Evolutionary conservation across 2,113 vertebrate species (phyloP).

Genomic region (Galbula dea): DNA sequence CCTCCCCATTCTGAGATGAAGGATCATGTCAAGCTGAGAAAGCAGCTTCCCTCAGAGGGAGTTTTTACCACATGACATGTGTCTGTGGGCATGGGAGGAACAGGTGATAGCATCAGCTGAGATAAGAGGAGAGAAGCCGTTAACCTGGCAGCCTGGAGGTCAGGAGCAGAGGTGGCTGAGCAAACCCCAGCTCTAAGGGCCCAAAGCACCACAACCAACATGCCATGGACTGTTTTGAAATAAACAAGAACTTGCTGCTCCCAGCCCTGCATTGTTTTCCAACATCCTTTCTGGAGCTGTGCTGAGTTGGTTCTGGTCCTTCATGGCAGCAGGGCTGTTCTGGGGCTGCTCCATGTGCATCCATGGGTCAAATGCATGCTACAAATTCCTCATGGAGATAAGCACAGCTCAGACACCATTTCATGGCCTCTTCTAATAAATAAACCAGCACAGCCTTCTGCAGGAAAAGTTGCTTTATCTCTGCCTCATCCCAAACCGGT

Average conservation of each 20-base stretch:
- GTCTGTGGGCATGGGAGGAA: not conserved
- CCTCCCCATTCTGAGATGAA: not conserved
- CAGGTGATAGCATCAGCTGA: conserved; percentile 31
- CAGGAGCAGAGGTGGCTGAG: not conserved
- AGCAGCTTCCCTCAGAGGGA: not conserved
- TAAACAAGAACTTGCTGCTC: fast-evolving
- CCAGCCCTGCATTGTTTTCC: not conserved
- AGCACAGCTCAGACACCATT: not conserved
- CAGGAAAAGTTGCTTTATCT: not conserved
- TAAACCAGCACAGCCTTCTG: not conserved
- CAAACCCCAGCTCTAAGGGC: not conserved
- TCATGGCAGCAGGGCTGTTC: not conserved
- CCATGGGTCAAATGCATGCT: not conserved
- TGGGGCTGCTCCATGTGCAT: not conserved
- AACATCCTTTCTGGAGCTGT: not conserved
- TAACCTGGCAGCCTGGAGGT: not conserved
- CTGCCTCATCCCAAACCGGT: not conserved
- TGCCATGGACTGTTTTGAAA: not conserved
- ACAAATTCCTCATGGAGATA: not conserved
- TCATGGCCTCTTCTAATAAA: not conserved
- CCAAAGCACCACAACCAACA: not conserved
- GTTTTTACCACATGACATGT: not conserved
- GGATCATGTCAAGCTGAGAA: not conserved
- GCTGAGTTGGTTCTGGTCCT: not conserved
- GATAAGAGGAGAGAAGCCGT: not conserved